Percentiles rank a stretch among this genome's conserved stretches.
phyloP scores from a whole-genome alignment of 2,113 vertebrate species.

The Corvus hawaiiensis region DNA sequence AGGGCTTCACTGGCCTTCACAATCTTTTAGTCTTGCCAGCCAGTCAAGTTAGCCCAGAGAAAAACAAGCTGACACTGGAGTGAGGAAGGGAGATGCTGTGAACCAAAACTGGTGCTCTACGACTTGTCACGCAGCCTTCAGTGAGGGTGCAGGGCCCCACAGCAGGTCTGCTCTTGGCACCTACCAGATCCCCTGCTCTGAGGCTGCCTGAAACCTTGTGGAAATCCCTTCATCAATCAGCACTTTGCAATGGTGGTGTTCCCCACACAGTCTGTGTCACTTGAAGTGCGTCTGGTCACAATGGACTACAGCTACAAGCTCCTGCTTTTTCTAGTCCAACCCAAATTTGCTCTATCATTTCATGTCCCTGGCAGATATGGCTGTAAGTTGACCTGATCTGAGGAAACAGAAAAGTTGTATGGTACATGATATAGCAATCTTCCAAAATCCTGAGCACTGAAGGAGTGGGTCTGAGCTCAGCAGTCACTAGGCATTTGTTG shows the following conservation, averaged over 20 bases:
- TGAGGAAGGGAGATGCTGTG: background rate
- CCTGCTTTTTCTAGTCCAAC: background rate
- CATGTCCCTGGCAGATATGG: background rate
- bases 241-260: background rate
- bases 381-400: background rate
- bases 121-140: rapidly evolving
- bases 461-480: background rate
- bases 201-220: background rate
- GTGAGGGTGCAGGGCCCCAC: rapidly evolving
- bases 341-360: background rate
- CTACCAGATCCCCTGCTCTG: background rate
- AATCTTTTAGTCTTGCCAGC: background rate
- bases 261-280: background rate
- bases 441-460: background rate
- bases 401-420: background rate
- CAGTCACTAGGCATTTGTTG: background rate
- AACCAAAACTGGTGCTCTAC: background rate
- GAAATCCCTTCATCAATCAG: background rate
- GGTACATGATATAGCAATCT: background rate
- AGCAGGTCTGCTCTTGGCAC: background rate
- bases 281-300: background rate
- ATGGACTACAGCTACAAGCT: background rate
- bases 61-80: background rate
- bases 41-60: background rate
- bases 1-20: background rate